A percentile compares a stretch with the other conserved stretches of the same genome.
Conservation (phyloP, 2,888 invertebrate genomes). For the Polietes domitor region DNA sequence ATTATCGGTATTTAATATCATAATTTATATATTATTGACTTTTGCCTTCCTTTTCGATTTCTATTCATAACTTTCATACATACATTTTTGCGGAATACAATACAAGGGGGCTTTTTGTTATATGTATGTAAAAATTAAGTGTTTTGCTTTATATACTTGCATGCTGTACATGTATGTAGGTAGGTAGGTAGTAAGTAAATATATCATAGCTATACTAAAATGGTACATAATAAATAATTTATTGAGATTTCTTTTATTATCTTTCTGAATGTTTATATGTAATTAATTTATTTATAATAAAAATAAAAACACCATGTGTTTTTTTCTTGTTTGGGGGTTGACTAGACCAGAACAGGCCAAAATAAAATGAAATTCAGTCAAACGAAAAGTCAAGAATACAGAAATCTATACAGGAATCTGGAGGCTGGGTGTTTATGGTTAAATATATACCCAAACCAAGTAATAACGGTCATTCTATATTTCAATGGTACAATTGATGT, state of each 20-base stretch:
- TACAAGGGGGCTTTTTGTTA: no score
- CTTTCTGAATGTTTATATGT: background rate
- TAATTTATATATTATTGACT: conserved; percentile 12
- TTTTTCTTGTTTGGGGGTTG: background rate
- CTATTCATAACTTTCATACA: background rate
- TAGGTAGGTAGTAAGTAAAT: background rate
- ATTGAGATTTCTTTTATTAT: background rate
- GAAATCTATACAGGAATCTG: no score
- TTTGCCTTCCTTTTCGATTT: background rate
- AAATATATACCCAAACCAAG: no score
- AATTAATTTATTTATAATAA: background rate
- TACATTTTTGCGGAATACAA: background rate
- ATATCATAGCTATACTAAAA: background rate
- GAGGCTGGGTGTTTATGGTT: no score
- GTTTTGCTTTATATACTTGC: background rate
- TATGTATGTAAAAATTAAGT: no score
- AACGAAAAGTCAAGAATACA: no score
- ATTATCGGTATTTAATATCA: conserved; percentile 29
- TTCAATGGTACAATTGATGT: no score
- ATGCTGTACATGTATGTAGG: no score
- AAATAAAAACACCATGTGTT: conserved; percentile 21
- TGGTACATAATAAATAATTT: background rate
- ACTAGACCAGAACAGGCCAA: no score
- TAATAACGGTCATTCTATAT: no score
- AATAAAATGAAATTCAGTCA: no score